Evolutionary conservation across 2,797 vertebrate species (phyloP).

Genomic region (Gymnoscopelus braueri): DNA sequence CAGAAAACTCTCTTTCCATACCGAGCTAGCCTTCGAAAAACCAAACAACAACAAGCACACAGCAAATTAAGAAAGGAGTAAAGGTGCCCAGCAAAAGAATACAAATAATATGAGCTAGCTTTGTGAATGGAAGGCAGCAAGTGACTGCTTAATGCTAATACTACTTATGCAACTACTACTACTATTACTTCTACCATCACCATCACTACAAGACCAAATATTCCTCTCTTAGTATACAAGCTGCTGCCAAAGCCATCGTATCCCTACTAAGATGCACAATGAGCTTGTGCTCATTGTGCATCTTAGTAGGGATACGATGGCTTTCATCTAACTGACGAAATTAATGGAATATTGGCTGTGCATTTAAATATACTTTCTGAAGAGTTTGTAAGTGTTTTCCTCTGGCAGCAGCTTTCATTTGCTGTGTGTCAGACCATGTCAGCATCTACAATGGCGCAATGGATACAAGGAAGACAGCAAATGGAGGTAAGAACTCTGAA

Average conservation of each 20-base stretch:
- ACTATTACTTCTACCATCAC: background rate
- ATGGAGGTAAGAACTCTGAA: background rate
- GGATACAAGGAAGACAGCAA: background rate
- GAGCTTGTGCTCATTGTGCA: too few species aligned
- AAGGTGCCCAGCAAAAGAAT: too few species aligned
- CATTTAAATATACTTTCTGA: constrained; percentile 1
- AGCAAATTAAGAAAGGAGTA: too few species aligned
- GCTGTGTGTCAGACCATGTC: background rate
- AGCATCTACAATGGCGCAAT: background rate
- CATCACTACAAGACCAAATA: background rate
- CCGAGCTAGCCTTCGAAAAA: too few species aligned
- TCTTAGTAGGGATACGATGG: too few species aligned
- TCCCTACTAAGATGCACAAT: background rate
- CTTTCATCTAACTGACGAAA: too few species aligned
- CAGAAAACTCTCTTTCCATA: background rate
- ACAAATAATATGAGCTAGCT: too few species aligned
- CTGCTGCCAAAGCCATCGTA: background rate
- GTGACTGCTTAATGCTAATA: too few species aligned
- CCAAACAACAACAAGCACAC: too few species aligned
- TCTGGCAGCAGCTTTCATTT: constrained; percentile 35
- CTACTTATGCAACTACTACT: background rate
- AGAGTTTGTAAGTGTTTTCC: constrained; percentile 32
- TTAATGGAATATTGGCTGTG: background rate
- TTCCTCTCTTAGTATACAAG: background rate
- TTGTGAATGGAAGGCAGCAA: too few species aligned